Base-by-base conservation (phyloP, 2,797 vertebrate species). In the Sorex maritimensis region DNA sequence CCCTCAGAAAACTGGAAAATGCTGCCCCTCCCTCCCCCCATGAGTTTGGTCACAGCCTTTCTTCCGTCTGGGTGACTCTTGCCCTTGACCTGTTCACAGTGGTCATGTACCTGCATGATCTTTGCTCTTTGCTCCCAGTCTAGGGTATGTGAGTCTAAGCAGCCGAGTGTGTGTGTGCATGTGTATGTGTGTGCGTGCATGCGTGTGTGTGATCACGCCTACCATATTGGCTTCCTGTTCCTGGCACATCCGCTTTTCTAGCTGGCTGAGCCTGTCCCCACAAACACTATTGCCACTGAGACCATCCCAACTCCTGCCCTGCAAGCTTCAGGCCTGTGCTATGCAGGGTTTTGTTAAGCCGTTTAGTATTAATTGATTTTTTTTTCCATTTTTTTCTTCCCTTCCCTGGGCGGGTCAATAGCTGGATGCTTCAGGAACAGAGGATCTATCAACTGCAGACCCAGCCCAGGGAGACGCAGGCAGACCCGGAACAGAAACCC, bases 301-400 rank as follows among this genome's bases (percentile, higher is more conserved):
- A 97, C 95, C 96, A 97, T 97, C 96, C 96, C 97, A 98, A 97
- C 97, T 97, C 97, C 97, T 98, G 97, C 95, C 96, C 95, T 96
- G 91, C 94, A 97, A 97, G 97, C 97, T 96, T 96, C 96, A 82
- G 97, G 97, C 98, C 98, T 97, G 92, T 97, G 98, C 97, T 97
- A 94, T 96, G 96, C 95, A 38, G 97, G 96, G 98, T 98, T 98
- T 97, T 99, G 98, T 98, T 98, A 98, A 98, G 97, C 98, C 95
- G 96, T 98, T 98, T 98, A 98, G 97, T 98, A 99, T 99, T 99
- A 99, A 99, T 99, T 99, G 99, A 98, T 98, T 98, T 98, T 98
- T 98, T 98, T 97, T 97, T 98, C 96, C 97, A 98, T 98, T 98
- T 98, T 98, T 99, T 98, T 97, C 98, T 98, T 99, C 98, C 98